These are phyloP conservation scores for Philopotamus ludificatus DNA, from an alignment of 1,140 invertebrate species.

Conservation along the genomic window DNA sequence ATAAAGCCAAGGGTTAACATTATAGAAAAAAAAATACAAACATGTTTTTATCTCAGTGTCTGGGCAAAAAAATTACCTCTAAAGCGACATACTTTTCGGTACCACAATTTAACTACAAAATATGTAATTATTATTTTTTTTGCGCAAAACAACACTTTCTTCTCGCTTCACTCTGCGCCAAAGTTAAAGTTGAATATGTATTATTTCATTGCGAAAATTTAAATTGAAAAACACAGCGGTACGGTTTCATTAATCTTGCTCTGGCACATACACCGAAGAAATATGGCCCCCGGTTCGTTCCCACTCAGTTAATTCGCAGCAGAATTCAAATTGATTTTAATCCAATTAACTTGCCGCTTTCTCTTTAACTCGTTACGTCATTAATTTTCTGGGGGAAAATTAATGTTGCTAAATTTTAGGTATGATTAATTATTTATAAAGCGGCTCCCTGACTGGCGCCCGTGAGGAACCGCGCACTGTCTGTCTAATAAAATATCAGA, in stretches of 20 bases:
- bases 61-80: no score
- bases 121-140: no score
- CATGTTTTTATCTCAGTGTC: no score
- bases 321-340: constrained; percentile 36
- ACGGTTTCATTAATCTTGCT: background rate
- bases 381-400: constrained; percentile 34
- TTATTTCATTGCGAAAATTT: no score
- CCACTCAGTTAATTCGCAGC: constrained; percentile 26
- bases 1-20: no score
- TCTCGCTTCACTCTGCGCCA: no score
- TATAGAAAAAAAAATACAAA: no score
- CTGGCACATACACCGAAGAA: background rate
- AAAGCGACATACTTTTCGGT: no score
- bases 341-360: constrained; percentile 32
- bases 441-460: constrained; percentile 7
- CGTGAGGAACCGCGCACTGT: background rate
- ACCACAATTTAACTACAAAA: no score
- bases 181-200: no score
- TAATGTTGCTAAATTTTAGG: constrained; percentile 34
- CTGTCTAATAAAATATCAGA: constrained; percentile 8
- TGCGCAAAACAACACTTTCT: no score
- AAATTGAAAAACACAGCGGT: no score
- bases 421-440: constrained; percentile 28
- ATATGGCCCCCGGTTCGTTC: constrained; percentile 7
- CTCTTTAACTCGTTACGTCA: constrained; percentile 36